Evolutionary conservation across 2,888 invertebrate genomes (phyloP).

Genomic region (Phalera bucephala): DNA sequence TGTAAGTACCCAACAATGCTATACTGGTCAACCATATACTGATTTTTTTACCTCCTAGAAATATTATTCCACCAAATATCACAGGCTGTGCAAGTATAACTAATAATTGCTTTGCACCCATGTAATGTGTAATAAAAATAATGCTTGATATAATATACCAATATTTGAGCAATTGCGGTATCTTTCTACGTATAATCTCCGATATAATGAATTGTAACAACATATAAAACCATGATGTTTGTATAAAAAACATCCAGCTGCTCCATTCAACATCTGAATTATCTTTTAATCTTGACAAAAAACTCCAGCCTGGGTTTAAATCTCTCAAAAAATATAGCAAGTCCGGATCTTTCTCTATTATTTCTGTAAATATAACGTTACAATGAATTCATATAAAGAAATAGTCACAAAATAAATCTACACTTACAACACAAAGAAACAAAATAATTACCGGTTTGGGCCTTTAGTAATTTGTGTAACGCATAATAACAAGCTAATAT

Average conservation of each 20-base stretch:
- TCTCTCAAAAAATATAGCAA: conserved; percentile 57
- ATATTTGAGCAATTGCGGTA: conserved; percentile 57
- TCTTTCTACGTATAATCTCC: conserved; percentile 66
- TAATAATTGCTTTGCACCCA: conserved; percentile 76
- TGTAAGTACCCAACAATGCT: conserved; percentile 70
- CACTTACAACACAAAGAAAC: too few relatives aligned
- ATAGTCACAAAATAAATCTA: too few relatives aligned
- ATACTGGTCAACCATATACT: conserved; percentile 83
- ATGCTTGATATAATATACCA: conserved; percentile 81
- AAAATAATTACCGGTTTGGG: conserved; percentile 73
- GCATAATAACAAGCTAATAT: conserved; percentile 79
- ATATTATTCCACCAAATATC: conserved; percentile 68
- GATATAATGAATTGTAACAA: conserved; percentile 79
- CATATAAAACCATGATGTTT: conserved; percentile 79
- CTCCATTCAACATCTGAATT: conserved; percentile 88
- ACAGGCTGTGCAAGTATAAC: conserved; percentile 82
- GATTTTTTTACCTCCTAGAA: conserved; percentile 68
- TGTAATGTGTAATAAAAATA: conserved; percentile 65
- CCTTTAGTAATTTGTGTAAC: conserved; percentile 76
- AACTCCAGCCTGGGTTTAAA: conserved; percentile 82
- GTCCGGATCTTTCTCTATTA: conserved; percentile 44
- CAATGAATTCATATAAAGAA: too few relatives aligned
- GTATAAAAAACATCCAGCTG: conserved; percentile 82
- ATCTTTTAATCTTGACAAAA: conserved; percentile 83
- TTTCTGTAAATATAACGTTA: conserved; percentile 48